phyloP scores from a whole-genome alignment of 2,888 invertebrate species.

The Dioctria rufipes region DNA sequence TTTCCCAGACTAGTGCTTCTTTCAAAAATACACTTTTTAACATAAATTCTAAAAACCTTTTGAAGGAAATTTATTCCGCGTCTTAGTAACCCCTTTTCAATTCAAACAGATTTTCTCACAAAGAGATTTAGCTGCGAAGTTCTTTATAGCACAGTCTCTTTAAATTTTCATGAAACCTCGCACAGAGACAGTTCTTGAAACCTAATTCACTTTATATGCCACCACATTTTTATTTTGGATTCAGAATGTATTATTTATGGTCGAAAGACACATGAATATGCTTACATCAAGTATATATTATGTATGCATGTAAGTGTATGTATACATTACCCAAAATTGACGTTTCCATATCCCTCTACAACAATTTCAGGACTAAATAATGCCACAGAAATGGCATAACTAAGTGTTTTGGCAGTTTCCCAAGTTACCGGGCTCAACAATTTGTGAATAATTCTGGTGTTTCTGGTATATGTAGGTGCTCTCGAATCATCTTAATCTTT shows the following conservation, averaged over 20 bases:
- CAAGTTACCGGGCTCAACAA: neutral
- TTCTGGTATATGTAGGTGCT: neutral
- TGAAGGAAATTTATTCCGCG: no score
- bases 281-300: neutral
- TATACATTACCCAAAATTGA: neutral
- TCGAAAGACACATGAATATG: neutral
- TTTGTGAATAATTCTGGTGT: neutral
- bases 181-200: neutral
- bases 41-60: no score
- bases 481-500: neutral
- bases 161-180: neutral
- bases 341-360: neutral
- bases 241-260: neutral
- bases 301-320: no score
- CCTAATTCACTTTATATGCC: neutral
- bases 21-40: no score
- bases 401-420: neutral
- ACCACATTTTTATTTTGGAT: neutral
- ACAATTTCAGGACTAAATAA: neutral
- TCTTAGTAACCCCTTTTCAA: no score
- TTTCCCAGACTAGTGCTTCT: no score
- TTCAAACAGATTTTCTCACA: no score
- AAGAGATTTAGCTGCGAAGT: no score
- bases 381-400: neutral
- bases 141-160: neutral